These are phyloP conservation scores for Grapholita molesta DNA, from an alignment of 1,140 invertebrate species.

Conservation along the genomic window DNA sequence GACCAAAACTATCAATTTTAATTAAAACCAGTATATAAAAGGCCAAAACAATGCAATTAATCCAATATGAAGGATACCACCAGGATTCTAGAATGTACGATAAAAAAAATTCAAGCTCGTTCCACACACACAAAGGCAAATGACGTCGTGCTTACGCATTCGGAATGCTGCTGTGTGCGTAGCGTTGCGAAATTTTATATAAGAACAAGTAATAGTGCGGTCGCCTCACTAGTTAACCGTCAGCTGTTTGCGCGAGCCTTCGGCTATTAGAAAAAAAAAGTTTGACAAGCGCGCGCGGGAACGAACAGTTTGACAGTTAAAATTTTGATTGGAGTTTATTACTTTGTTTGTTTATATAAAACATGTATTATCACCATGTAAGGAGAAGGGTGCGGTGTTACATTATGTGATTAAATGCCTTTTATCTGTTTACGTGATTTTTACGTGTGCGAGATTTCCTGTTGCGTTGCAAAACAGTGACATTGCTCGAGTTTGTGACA, in stretches of 20 bases:
- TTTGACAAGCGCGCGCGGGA: not conserved
- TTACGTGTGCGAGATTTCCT: not conserved
- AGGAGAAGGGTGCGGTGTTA: not conserved
- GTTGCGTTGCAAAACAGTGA: not conserved
- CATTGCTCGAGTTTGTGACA: not conserved
- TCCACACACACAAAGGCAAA: not conserved
- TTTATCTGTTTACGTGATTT: conserved; percentile 6
- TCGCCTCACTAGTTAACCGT: not conserved
- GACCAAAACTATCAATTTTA: not conserved
- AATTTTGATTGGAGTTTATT: not conserved
- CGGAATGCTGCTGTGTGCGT: not conserved
- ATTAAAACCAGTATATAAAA: not conserved
- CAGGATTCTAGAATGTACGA: conserved; percentile 4
- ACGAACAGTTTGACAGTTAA: not conserved
- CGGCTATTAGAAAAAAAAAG: not conserved
- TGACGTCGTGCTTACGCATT: not conserved
- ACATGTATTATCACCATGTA: conserved; percentile 5
- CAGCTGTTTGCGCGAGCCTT: not conserved
- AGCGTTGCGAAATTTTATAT: conserved; percentile 9
- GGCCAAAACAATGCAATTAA: not conserved
- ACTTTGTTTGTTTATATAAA: not conserved
- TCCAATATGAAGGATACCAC: not conserved
- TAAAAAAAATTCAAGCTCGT: not conserved
- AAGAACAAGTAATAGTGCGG: not conserved
- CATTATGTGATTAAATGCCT: not conserved